Evolutionary conservation across 2,888 invertebrate genomes (phyloP), one percentile per base, ranked within the genome.

Genomic region (Watsonalla cultraria): DNA sequence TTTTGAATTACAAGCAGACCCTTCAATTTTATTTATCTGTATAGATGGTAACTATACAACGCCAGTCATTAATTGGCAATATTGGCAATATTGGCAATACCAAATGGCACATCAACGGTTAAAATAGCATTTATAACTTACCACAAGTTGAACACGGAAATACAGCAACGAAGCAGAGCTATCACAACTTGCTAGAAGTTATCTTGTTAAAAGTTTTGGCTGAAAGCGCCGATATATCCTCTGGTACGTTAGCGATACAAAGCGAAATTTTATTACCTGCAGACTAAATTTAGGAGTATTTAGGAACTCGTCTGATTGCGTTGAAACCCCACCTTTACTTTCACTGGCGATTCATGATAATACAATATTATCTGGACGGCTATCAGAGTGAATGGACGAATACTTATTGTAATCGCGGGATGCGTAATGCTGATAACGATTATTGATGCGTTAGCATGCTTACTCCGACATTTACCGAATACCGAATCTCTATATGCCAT

Each of bases 361-460:
- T 48, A 35, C 49, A 37, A 13, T 49, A 37, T 49, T 49, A 49
- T 49, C 49, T 15, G 14, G 13, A 14, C 48, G 53, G 56, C 61
- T 59, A 64, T 64, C 64, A 9, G 35, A 45, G 46, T 55, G 61
- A 56, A 55, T 46, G 45, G 58, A 46, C 45, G 47, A 57, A 62
- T 60, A 56, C 51, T 35, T 48, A 48, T 7, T n/a, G 37, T 49
- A 37, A 49, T 49, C 49, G 7, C 14, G 37, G 37, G 49, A 49
- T 9, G 14, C 48, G 35, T 48, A 37, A 49, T 33, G 49, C 8
- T 39, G 47, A 48, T 48, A 37, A 37, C 37, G 9, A 8, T 42
- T 42, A 8, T 5, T 42, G 42, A 42, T 5, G 11, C 11, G 9
- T 11, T 11, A 11, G 42, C 11, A 42, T 8, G 6, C 42, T 7